Base-by-base conservation (phyloP, 2,888 invertebrate genomes). In the Limnephilus marmoratus region DNA sequence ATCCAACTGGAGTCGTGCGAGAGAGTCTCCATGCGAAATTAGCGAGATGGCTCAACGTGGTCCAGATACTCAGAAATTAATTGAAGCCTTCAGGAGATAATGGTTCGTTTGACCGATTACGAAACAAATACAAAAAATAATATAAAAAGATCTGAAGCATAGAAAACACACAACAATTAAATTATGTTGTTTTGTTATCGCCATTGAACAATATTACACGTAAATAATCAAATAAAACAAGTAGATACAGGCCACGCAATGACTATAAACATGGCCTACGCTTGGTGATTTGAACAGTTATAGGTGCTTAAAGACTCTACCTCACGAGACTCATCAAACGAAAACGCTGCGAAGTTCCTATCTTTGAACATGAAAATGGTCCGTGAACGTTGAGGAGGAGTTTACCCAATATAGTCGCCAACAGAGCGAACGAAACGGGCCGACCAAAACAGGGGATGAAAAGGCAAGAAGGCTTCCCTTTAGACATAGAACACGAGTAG, bases 351-450 rank as follows among this genome's bases (percentile, higher is more conserved):
- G 24, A 68, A 68, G 24, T 68, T 68, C 24, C 24, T 68, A 68
- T 68, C 68, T 68, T 68, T 68, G 68, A 68, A 68, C 68, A 24
- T 68, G 68, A 24, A 68, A 68, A n/a, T 7, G 1, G 68, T 24
- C 68, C 9, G 24, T 9, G 68, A 68, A 68, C 5, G 68, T 24
- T 24, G 68, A 24, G 83, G 24, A 15, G 37, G 83, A 37, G 37
- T 83, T 83, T 37, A 11, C 12, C 83, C n/a, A 37, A 83, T 83
- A 83, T n/a, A 83, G 34, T 41, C 83, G 34, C 83, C 34, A 83
- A 0, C 83, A 41, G 37, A 83, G 37, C 83, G 34, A 41, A 34
- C 83, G 83, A 83, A 83, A 83, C 37, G 34, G 83, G 24, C 68
- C 5, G 24, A 68, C 24, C 68, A 68, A 68, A 68, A n/a, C 68